Percentiles rank a stretch among this genome's conserved stretches.
phyloP scores from a whole-genome alignment of 2,888 invertebrate species.

The Cantharis rufa region DNA sequence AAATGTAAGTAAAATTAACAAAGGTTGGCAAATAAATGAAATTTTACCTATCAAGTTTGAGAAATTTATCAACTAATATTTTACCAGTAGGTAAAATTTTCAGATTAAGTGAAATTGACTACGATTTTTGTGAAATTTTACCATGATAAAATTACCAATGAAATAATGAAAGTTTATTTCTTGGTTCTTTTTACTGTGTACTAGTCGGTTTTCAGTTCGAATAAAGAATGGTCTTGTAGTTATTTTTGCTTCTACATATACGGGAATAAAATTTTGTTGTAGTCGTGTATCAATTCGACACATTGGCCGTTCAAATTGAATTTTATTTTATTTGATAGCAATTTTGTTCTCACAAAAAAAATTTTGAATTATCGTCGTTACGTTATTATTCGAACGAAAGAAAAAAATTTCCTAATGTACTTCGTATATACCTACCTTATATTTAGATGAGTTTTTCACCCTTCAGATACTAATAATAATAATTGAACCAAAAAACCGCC shows the following conservation, averaged over 20 bases:
- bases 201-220: slow-evolving; percentile 32
- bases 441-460: slow-evolving; percentile 11
- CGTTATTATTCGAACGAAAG: background rate
- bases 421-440: background rate
- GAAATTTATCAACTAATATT: no score
- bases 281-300: slow-evolving; percentile 33
- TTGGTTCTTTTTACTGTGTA: no score
- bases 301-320: slow-evolving; percentile 17
- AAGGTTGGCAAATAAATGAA: no score
- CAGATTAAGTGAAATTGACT: no score
- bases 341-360: background rate
- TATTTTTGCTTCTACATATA: slow-evolving; percentile 33
- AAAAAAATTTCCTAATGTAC: background rate
- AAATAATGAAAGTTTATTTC: no score
- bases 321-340: slow-evolving; percentile 9
- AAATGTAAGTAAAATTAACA: no score
- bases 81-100: no score
- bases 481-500: slow-evolving; percentile 45
- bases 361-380: background rate
- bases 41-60: no score
- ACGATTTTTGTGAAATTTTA: no score
- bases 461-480: slow-evolving; percentile 39
- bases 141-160: no score
- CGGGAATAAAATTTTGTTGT: slow-evolving; percentile 32
- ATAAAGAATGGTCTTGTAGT: slow-evolving; percentile 34